Evolutionary conservation across 1,140 invertebrate genomes (phyloP).

Genomic region (Andricus grossulariae): DNA sequence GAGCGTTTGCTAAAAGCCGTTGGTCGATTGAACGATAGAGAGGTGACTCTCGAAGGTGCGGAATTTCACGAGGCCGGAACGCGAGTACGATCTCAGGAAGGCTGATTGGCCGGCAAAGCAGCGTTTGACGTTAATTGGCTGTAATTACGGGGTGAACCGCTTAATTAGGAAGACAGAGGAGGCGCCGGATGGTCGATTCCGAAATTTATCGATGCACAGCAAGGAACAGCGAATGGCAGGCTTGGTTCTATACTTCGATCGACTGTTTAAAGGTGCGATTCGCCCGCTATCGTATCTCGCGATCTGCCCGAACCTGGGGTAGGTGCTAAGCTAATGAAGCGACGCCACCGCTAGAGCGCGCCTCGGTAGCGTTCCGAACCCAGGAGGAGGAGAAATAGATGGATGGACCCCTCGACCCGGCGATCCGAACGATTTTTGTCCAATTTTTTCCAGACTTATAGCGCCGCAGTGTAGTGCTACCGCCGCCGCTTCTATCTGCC

Average conservation of each 20-base stretch:
- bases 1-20: not conserved
- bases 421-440: conserved; percentile 49
- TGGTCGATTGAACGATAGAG: conserved; percentile 25
- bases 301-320: conserved; percentile 52
- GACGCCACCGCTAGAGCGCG: conserved; percentile 59
- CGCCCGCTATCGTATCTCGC: conserved; percentile 63
- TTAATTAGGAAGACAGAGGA: conserved; percentile 64
- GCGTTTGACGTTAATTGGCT: conserved; percentile 70
- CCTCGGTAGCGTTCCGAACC: conserved; percentile 29
- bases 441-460: conserved; percentile 36
- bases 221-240: not conserved
- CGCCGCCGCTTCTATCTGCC: conserved; percentile 51
- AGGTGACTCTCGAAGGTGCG: conserved; percentile 11
- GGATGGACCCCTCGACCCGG: conserved; percentile 2
- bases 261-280: conserved; percentile 49
- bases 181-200: conserved; percentile 57
- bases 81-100: conserved; percentile 29
- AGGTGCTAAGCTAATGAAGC: conserved; percentile 69
- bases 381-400: conserved; percentile 10
- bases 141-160: conserved; percentile 69
- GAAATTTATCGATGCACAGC: conserved; percentile 67
- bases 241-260: conserved; percentile 18
- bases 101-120: conserved; percentile 38
- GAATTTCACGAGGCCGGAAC: conserved; percentile 28
- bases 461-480: conserved; percentile 9